Evolutionary conservation across 2,888 invertebrate genomes (phyloP).

Genomic region (Pheosia tremula): DNA sequence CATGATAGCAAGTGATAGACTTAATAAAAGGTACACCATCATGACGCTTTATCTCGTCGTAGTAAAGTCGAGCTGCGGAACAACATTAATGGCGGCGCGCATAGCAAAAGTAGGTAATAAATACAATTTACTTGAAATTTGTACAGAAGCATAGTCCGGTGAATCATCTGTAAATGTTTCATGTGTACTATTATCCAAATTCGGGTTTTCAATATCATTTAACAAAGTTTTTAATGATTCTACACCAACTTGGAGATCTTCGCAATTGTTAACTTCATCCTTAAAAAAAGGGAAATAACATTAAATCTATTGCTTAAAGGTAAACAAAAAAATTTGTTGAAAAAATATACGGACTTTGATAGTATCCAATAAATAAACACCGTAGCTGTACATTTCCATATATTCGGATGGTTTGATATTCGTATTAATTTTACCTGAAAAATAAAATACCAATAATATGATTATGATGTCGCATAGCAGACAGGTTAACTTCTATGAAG

Average conservation of each 20-base stretch:
- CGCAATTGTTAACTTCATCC: conserved; percentile 45
- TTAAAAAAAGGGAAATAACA: conserved; percentile 26
- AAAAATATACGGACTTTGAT: conserved; percentile 57
- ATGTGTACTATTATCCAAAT: conserved; percentile 39
- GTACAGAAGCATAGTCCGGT: conserved; percentile 13
- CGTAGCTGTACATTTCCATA: conserved; percentile 81
- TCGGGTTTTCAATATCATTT: conserved; percentile 58
- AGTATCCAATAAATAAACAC: conserved; percentile 76
- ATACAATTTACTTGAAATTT: conserved; percentile 24
- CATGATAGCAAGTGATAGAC: too few species aligned
- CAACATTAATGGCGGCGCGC: too few species aligned
- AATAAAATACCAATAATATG: conserved; percentile 38
- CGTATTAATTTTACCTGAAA: conserved; percentile 75
- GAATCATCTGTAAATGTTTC: conserved; percentile 44
- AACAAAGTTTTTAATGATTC: conserved; percentile 58
- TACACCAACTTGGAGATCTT: conserved; percentile 60
- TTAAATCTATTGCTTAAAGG: neutral
- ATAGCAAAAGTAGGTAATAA: neutral
- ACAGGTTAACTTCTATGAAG: neutral
- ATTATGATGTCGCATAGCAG: neutral
- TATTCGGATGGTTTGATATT: conserved; percentile 75
- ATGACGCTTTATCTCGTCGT: too few species aligned
- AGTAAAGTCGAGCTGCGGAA: too few species aligned
- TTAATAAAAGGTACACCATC: too few species aligned
- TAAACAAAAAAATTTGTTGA: conserved; percentile 8